These are phyloP conservation scores for Arion vulgaris DNA, from an alignment of 1,140 invertebrate genomes.

Conservation along the genomic window DNA sequence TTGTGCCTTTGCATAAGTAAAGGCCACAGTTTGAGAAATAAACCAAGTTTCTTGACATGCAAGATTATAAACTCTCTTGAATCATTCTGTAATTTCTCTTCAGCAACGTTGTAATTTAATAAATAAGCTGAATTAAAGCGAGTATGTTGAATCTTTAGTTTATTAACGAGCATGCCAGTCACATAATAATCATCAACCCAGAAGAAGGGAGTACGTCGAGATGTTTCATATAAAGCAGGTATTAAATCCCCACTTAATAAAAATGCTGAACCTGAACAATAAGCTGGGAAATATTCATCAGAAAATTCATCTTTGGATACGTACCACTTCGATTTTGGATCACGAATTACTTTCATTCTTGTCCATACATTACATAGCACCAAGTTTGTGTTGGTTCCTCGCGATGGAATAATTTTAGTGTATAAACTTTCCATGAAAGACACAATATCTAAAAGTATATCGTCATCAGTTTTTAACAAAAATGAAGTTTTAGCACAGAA, in stretches of 20 bases:
- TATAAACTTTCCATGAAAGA: constrained; percentile 79
- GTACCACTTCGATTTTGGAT: constrained; percentile 73
- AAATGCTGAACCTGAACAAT: constrained; percentile 73
- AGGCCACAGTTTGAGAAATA: constrained; percentile 53
- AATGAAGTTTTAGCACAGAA: constrained; percentile 76
- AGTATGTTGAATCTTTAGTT: constrained; percentile 49
- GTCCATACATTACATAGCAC: constrained; percentile 67
- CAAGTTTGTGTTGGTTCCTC: constrained; percentile 37
- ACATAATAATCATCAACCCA: constrained; percentile 73
- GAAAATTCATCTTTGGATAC: constrained; percentile 69
- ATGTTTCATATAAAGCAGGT: constrained; percentile 61
- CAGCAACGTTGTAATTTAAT: constrained; percentile 49
- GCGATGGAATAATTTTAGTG: constrained; percentile 38
- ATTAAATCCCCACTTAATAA: constrained; percentile 70
- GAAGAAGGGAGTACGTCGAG: constrained; percentile 65
- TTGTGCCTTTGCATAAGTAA: constrained; percentile 31
- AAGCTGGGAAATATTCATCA: constrained; percentile 69
- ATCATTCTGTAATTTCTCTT: constrained; percentile 50
- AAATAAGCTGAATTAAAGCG: constrained; percentile 55
- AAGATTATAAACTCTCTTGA: constrained; percentile 49
- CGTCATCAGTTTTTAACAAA: constrained; percentile 76
- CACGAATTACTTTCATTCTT: constrained; percentile 63
- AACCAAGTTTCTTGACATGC: constrained; percentile 51
- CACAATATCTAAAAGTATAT: constrained; percentile 68
- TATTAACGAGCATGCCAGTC: constrained; percentile 68